phyloP scores from a whole-genome alignment of 2,113 vertebrate genomes.

The Potamarius usumacintae region DNA sequence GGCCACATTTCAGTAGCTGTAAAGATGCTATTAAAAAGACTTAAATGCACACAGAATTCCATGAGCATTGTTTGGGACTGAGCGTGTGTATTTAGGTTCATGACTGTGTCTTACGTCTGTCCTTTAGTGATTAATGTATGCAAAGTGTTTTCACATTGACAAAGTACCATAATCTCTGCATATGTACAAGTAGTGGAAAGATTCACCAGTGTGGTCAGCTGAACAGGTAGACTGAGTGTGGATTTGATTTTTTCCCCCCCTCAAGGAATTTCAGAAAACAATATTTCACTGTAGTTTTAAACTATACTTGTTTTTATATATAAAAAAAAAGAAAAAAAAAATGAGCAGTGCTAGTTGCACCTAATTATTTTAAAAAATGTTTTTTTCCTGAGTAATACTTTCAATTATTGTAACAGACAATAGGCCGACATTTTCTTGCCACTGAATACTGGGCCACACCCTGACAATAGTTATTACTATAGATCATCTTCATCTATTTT shows the following conservation, averaged over 20 bases:
- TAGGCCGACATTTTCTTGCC: slow-evolving; percentile 84
- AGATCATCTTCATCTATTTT: slow-evolving; percentile 82
- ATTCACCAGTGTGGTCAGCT: slow-evolving; percentile 49
- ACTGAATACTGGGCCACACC: slow-evolving; percentile 95
- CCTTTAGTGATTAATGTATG: slow-evolving; percentile 55
- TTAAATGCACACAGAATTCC: slow-evolving; percentile 28
- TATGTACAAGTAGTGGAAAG: slow-evolving; percentile 61
- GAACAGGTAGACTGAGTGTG: slow-evolving; percentile 66
- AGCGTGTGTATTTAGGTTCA: not conserved
- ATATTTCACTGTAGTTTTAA: slow-evolving; percentile 73
- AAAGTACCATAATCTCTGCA: slow-evolving; percentile 72
- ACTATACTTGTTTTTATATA: slow-evolving; percentile 74
- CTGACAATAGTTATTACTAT: slow-evolving; percentile 84
- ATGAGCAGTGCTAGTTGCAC: slow-evolving; percentile 82
- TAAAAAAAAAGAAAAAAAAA: slow-evolving; percentile 81
- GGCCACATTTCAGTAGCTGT: slow-evolving; percentile 37
- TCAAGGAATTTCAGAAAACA: slow-evolving; percentile 71
- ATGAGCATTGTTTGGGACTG: not conserved
- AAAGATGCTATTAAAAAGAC: slow-evolving; percentile 46
- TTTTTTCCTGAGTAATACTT: slow-evolving; percentile 98
- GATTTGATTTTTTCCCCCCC: slow-evolving; percentile 66
- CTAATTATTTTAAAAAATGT: slow-evolving; percentile 72
- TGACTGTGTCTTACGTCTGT: slow-evolving; percentile 49
- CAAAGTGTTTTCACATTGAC: slow-evolving; percentile 66
- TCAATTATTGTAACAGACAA: slow-evolving; percentile 94